Base-by-base conservation (phyloP, 2,113 vertebrate genomes). In the Eidolon helvum region DNA sequence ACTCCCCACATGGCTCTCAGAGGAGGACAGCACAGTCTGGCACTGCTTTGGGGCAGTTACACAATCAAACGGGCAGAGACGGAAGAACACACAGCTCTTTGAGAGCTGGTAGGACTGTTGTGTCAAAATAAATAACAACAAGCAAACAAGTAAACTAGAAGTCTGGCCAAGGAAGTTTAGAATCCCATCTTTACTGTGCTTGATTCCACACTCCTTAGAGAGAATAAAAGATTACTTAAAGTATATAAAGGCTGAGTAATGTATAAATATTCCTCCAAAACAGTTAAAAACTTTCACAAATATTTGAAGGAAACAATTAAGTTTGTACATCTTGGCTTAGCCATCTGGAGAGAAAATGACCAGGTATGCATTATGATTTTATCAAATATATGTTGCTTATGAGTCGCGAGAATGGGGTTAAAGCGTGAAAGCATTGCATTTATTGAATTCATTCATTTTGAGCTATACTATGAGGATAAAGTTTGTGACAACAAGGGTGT, bases 341-440 rank as follows among this genome's bases (percentile, higher is more conserved):
- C 40, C 12, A 16, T 45, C 38, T 48, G 12, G 50, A 68, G 9
- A 16, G 28, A n/a, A 40, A 65, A 50, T 59, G 26, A 53, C 24
- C 15, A 78, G 12, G 45, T 1, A 53, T 0, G 4, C 35, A 2
- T 43, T 57, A 61, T 28, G 15, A 35, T 66, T 68, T 90, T 35
- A 26, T 63, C 26, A 55, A 22, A 48, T 59, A 3, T n/a, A 5
- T 9, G 1, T 3, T 43, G 24, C 74, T 21, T 30, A 19, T 1
- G 14, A 35, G 7, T 28, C 11, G 10, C 10, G 68, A 19, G 9
- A 43, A 33, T 22, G 33, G 10, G 22, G 0, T 14, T 11, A 10
- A 24, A 9, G 1, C n/a, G 33, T 43, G 7, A n/a, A 69, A 43
- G 7, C 1, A 10, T 0, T 28, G n/a, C n/a, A 4, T 8, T 26